Percentiles rank a stretch among this genome's conserved stretches.
These are phyloP conservation scores for Sinocyclocheilus rhinocerous DNA, from an alignment of 2,113 vertebrate species.

Conservation along the genomic window DNA sequence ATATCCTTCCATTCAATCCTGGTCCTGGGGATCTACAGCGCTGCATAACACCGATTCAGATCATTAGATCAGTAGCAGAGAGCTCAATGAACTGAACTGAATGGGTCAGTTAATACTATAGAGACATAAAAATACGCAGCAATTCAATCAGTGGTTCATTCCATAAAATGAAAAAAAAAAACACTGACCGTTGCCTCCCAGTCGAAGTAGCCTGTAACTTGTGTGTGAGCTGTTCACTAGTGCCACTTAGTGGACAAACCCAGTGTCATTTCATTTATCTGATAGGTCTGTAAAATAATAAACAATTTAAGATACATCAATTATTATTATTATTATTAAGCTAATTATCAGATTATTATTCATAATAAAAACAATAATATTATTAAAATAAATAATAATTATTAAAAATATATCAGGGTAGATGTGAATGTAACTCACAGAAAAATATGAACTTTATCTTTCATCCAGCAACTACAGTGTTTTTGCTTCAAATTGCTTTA, in stretches of 20 bases:
- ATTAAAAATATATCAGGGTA: too few relatives aligned
- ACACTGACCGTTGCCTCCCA: neutral
- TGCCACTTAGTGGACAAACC: constrained; percentile 19
- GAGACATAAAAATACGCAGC: neutral
- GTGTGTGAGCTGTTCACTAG: neutral
- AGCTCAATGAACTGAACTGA: too few relatives aligned
- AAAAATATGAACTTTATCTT: too few relatives aligned
- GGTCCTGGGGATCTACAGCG: neutral
- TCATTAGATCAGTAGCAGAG: neutral
- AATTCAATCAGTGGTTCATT: too few relatives aligned
- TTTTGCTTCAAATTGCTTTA: neutral
- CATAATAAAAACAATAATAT: too few relatives aligned
- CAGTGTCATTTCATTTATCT: neutral
- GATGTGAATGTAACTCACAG: too few relatives aligned
- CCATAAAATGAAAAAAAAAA: neutral
- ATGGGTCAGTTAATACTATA: neutral
- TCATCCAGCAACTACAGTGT: neutral
- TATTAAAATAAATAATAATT: too few relatives aligned
- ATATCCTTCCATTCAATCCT: neutral
- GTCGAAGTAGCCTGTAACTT: neutral
- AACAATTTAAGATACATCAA: neutral
- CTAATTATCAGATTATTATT: too few relatives aligned
- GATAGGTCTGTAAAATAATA: neutral
- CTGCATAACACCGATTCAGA: neutral
- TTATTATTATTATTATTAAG: neutral